Evolutionary conservation across 2,888 invertebrate species (phyloP), one percentile per base, ranked within the genome.

Genomic region (Zhuqinia jingwanae): DNA sequence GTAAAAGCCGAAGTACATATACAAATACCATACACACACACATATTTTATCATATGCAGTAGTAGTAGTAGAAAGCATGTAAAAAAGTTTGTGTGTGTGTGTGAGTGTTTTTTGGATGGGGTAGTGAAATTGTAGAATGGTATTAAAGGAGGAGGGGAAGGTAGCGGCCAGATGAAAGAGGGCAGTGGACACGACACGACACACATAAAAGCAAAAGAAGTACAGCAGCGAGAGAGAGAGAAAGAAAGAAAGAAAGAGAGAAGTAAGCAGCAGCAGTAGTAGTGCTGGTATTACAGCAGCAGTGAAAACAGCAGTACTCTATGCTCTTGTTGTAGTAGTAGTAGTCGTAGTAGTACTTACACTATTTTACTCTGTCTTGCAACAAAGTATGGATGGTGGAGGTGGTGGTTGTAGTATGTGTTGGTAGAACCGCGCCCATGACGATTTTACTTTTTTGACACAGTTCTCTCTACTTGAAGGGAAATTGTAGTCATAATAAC

Each of bases 151-250:
- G 87, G 82, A 87, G 87, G 87, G 87, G 87, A 87, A 87, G 82
- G 87, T 87, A 87, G 87, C 87, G 87, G 87, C 82, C 87, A 87
- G 82, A 87, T 87, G 87, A 87, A 87, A 82, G 87, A 87, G 82
- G 81, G 81, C 87, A 87, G 87, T 87, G 87, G 87, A 87, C 87
- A 87, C 70, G 81, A 86, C 86, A 86, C 81, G 82, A 87, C 87
- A 87, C 82, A 87, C 82, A 81, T 77, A 65, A 76, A 86, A 78
- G 56, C 77, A 47, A 27, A 50, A 70, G 53, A 82, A 60, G 58
- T 68, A 70, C 45, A 70, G 80, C 45, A 75, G n/a, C n/a, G n/a
- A n/a, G n/a, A n/a, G n/a, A 47, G 50, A 17, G 53, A 53, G 36
- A 36, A 36, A 36, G 8, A 8, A 36, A 8, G 8, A 8, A 36